Base-by-base conservation (phyloP, 2,888 invertebrate species). In the Rambutsinella grinnellia region DNA sequence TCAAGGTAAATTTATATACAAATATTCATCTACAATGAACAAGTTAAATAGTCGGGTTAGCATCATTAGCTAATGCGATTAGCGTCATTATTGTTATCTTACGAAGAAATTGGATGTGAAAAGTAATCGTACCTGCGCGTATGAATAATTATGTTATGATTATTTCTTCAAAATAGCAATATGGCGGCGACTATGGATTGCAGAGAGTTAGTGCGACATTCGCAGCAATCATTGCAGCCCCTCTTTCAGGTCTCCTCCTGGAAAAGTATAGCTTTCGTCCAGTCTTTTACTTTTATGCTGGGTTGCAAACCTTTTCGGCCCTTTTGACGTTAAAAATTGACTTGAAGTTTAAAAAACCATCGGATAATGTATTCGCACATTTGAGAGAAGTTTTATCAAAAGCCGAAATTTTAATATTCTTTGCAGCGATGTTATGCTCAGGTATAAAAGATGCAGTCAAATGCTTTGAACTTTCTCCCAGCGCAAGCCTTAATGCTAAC, bases 221-320 rank as follows among this genome's bases (percentile, higher is more conserved):
- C 77, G 93, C 93, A 0, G 92, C 92, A 26, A 93, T 93, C 24
- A 92, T 93, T 83, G 92, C 92, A n/a, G 92, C 93, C 0, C 93
- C 93, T 0, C 87, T 93, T 8, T 92, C 93, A 0, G 93, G 93
- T 2, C 84, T 91, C 82, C 88, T 93, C 58, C 92, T 93, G 62
- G 93, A 93, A 49, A 26, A 36, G 0, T 78, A 77, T 27, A 67
- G 74, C n/a, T 88, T 47, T 88, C 92, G 92, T 84, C 93, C 93
- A n/a, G 92, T 93, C 53, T 93, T 93, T 86, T 93, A 92, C 86
- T 85, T 93, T 79, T 93, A 93, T 86, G 92, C 92, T 2, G 89
- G 89, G 2, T 85, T 93, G 83, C 93, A 93, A 86, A 87, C 92
- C 2, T 86, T 90, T 6, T 92, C 92, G 24, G 92, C 91, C 0